Percentiles rank a stretch among this genome's conserved stretches.
Evolutionary conservation across 2,888 invertebrate species (phyloP).

Genomic region (Ophioninae sp.): DNA sequence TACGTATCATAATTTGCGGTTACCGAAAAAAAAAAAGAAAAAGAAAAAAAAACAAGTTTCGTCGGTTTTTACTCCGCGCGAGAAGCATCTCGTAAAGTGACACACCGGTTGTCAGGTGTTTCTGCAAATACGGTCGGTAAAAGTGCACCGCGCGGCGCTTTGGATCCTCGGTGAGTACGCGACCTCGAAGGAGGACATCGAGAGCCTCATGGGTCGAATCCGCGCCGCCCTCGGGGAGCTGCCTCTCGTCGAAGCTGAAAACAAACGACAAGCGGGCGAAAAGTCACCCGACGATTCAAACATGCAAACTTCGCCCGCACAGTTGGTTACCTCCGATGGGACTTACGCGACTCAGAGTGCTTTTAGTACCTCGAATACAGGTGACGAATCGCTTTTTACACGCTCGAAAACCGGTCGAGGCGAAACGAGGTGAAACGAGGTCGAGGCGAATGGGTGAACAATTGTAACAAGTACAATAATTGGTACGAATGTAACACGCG

Average conservation of each 20-base stretch:
- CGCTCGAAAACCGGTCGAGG: not conserved
- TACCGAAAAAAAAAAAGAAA: too few species aligned
- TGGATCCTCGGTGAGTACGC: conserved; percentile 99
- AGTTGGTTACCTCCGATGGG: conserved; percentile 98
- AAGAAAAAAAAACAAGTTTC: too few species aligned
- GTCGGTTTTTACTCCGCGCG: not conserved
- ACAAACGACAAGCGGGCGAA: conserved; percentile 89
- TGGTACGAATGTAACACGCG: not conserved
- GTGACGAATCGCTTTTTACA: conserved; percentile 62
- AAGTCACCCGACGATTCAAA: conserved; percentile 82
- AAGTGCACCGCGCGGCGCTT: conserved; percentile 95
- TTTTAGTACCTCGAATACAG: conserved; percentile 89
- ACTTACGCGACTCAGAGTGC: conserved; percentile 99
- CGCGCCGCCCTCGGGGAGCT: conserved; percentile 86
- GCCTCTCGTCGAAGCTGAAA: conserved; percentile 84
- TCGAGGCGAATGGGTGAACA: not conserved
- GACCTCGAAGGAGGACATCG: conserved; percentile 88
- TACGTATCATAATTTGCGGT: too few species aligned
- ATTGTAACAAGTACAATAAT: not conserved
- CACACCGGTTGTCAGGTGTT: conserved; percentile 86
- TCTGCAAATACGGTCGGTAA: conserved; percentile 93
- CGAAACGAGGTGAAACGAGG: too few species aligned
- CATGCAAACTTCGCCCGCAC: conserved; percentile 81
- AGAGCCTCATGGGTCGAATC: conserved; percentile 90
- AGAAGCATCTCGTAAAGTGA: not conserved